Conservation (phyloP, 2,888 invertebrate genomes). For the Dolichomitus sp. region DNA sequence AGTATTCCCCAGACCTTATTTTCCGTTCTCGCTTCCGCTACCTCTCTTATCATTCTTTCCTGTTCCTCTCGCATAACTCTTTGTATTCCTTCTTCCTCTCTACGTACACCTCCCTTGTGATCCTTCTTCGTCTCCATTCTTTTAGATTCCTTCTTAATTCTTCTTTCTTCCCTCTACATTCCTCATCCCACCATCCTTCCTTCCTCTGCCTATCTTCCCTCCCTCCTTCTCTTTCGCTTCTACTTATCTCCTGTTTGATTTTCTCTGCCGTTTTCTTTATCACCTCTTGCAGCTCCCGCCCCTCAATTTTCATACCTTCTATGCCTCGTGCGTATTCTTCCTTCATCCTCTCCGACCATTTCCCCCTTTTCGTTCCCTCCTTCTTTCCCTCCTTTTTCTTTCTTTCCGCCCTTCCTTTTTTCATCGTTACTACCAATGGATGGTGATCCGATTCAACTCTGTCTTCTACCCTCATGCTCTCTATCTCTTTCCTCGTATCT, state of each 20-base stretch:
- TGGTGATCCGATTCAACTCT: conserved; percentile 55
- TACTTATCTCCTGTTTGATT: not conserved
- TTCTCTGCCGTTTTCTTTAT: not conserved
- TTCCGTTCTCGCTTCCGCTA: conserved; percentile 26
- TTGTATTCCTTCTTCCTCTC: conserved; percentile 32
- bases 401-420: not conserved
- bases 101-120: conserved; percentile 19
- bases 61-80: conserved; percentile 14
- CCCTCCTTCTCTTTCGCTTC: not conserved
- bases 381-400: not conserved
- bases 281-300: not conserved
- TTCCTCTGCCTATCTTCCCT: conserved; percentile 22
- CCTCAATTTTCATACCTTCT: not conserved
- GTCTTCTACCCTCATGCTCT: conserved; percentile 28
- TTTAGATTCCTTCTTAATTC: conserved; percentile 12
- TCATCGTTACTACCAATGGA: conserved; percentile 18
- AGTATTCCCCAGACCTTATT: conserved; percentile 15
- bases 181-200: conserved; percentile 17
- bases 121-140: conserved; percentile 12
- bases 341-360: not conserved
- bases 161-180: conserved; percentile 3
- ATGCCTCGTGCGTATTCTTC: not conserved
- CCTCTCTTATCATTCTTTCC: conserved; percentile 18
- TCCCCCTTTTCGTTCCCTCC: not conserved
- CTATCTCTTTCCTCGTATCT: conserved; percentile 8